Percentiles rank a stretch among this genome's conserved stretches.
phyloP scores from a whole-genome alignment of 1,140 invertebrate species.

The Frieseomelitta varia region DNA sequence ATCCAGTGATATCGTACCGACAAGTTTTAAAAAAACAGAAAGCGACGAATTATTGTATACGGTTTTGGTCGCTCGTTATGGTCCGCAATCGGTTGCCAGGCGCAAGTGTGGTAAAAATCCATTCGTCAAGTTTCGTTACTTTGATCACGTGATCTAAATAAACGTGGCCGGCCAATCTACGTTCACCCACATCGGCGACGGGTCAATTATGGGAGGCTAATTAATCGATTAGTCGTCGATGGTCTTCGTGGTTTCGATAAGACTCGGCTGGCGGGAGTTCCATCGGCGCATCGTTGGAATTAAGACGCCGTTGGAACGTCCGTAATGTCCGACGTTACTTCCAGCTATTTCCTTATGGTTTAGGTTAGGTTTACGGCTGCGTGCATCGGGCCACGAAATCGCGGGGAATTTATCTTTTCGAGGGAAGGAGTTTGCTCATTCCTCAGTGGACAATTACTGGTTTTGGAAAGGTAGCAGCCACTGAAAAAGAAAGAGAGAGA shows the following conservation, averaged over 20 bases:
- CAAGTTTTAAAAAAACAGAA: too few relatives aligned
- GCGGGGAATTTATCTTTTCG: neutral
- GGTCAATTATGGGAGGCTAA: constrained; percentile 5
- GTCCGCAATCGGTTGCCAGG: too few relatives aligned
- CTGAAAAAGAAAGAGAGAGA: too few relatives aligned
- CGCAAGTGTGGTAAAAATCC: too few relatives aligned
- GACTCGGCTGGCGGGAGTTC: neutral
- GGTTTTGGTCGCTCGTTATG: too few relatives aligned
- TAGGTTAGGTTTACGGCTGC: neutral
- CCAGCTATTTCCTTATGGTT: neutral
- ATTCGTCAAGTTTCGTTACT: too few relatives aligned
- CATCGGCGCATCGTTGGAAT: constrained; percentile 21
- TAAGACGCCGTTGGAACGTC: constrained; percentile 21
- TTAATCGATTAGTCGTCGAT: constrained; percentile 35
- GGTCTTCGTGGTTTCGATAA: constrained; percentile 30
- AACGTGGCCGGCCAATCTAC: neutral
- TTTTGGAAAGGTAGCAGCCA: neutral
- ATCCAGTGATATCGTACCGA: too few relatives aligned
- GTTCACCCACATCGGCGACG: neutral
- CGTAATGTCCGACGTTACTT: neutral
- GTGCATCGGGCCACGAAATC: neutral
- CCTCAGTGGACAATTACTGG: neutral
- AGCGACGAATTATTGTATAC: too few relatives aligned
- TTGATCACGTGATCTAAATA: neutral
- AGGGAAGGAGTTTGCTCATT: neutral